Evolutionary conservation across 1,140 invertebrate genomes (phyloP).

Genomic region (Brachionus asplanchnoidis): DNA sequence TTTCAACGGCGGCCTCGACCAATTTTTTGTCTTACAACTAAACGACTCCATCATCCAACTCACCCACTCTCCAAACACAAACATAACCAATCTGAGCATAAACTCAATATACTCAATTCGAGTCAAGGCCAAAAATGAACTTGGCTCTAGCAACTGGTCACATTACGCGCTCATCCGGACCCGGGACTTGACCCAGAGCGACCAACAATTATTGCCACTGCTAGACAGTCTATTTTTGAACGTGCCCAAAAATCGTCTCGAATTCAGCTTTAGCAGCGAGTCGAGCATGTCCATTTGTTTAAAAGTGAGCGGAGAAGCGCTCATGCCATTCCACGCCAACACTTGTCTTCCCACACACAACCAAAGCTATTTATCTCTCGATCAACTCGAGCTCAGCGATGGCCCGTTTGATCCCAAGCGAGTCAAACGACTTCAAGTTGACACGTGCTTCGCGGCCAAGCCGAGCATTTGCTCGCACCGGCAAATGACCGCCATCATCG

Average conservation of each 20-base stretch:
- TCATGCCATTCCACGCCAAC: background rate
- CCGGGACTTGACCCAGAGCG: background rate
- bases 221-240: constrained; percentile 28
- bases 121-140: background rate
- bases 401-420: background rate
- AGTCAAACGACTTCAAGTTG: background rate
- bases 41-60: background rate
- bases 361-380: background rate
- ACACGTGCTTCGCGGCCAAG: background rate
- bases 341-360: background rate
- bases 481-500: constrained; percentile 18
- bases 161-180: background rate
- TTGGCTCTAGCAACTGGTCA: background rate
- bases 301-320: background rate
- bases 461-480: background rate
- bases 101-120: constrained; percentile 9
- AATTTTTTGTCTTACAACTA: constrained; percentile 20
- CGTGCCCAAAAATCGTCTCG: constrained; percentile 22
- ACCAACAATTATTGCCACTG: background rate
- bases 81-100: background rate
- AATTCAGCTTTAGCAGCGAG: background rate
- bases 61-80: background rate
- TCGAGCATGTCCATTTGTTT: background rate
- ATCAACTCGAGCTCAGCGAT: background rate
- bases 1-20: background rate